Percentiles rank a stretch among this genome's conserved stretches.
Evolutionary conservation across 92 coral and sea anemone species (phyloP).

Genomic region (Anthopleura xanthogrammica): DNA sequence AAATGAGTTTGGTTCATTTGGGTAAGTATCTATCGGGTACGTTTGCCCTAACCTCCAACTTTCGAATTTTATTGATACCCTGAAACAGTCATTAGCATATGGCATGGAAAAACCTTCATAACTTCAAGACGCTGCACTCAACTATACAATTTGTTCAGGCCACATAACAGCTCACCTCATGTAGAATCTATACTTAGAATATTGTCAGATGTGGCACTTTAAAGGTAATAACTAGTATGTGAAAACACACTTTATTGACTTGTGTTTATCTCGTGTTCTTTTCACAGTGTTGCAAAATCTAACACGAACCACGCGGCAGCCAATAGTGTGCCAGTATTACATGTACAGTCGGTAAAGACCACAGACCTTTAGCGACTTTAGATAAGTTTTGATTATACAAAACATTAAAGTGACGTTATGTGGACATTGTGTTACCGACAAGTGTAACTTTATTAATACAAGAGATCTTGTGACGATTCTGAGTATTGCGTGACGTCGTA

Average conservation of each 20-base stretch:
- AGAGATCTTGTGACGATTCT: not conserved
- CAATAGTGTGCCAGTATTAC: conserved; percentile 25
- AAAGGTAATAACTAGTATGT: not conserved
- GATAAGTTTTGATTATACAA: not conserved
- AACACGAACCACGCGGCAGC: conserved; percentile 14
- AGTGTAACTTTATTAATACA: not conserved
- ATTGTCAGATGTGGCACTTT: too few relatives aligned
- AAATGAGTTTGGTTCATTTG: conserved; percentile 37
- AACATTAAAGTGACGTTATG: not conserved
- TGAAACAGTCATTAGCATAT: too few relatives aligned
- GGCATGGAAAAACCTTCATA: too few relatives aligned
- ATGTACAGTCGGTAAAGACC: conserved; percentile 22
- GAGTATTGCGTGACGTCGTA: not conserved
- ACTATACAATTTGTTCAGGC: too few relatives aligned
- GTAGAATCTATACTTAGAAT: too few relatives aligned
- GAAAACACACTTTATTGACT: not conserved
- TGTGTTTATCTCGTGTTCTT: not conserved
- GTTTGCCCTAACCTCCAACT: too few relatives aligned
- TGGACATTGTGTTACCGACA: not conserved
- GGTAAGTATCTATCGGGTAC: conserved; percentile 27
- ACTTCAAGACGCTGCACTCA: too few relatives aligned
- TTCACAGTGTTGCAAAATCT: conserved; percentile 17
- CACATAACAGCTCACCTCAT: too few relatives aligned
- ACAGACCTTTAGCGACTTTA: conserved; percentile 23
- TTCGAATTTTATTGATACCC: too few relatives aligned